Conservation (phyloP, 2,797 vertebrate genomes). For the Hoplostethus mediterraneus region DNA sequence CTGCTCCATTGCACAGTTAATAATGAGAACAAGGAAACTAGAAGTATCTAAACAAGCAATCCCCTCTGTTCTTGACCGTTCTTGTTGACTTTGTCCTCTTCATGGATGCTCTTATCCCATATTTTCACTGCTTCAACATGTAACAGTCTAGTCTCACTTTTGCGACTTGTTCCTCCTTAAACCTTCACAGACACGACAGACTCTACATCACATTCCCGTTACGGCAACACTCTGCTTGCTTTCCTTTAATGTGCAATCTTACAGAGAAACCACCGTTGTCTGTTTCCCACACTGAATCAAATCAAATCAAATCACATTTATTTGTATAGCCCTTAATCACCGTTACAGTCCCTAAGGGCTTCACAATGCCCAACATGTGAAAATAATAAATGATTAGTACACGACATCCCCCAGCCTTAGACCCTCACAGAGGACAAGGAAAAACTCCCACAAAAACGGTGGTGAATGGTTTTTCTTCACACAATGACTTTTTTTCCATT, state of each 20-base stretch:
- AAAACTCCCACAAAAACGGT: too few species aligned
- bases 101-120: neutral
- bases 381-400: too few species aligned
- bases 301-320: too few species aligned
- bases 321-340: too few species aligned
- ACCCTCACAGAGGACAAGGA: too few species aligned
- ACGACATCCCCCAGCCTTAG: too few species aligned
- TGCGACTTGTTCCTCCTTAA: neutral
- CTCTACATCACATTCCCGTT: neutral
- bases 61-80: neutral
- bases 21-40: neutral
- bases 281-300: constrained; percentile 16
- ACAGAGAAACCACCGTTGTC: neutral
- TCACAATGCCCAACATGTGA: too few species aligned
- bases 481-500: constrained; percentile 28
- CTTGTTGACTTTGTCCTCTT: neutral
- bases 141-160: neutral
- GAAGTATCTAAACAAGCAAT: neutral
- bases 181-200: constrained; percentile 5
- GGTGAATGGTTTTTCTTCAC: constrained; percentile 14
- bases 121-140: neutral
- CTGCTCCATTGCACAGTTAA: neutral
- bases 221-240: constrained; percentile 1
- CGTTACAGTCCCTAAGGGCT: too few species aligned
- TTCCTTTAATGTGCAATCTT: neutral